These are phyloP conservation scores for Novumbra hubbsi DNA, from an alignment of 2,797 vertebrate species.

Conservation along the genomic window DNA sequence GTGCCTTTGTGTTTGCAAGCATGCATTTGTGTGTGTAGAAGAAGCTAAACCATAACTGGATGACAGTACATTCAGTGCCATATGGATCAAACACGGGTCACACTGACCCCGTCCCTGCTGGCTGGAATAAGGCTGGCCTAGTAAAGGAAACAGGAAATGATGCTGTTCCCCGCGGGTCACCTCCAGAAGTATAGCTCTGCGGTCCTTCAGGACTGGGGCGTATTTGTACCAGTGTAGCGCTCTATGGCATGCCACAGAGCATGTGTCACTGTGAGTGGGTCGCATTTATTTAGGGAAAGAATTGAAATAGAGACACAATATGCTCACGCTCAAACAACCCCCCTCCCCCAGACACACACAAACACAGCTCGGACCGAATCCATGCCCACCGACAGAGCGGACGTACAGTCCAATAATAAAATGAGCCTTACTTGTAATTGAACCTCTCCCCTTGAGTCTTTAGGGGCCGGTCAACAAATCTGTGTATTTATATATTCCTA, in stretches of 20 bases:
- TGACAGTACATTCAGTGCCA: background rate
- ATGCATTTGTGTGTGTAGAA: background rate
- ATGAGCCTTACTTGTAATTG: slow-evolving; percentile 46
- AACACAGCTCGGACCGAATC: slow-evolving; percentile 62
- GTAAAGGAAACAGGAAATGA: slow-evolving; percentile 32
- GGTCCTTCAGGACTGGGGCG: slow-evolving; percentile 9
- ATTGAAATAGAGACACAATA: slow-evolving; percentile 69
- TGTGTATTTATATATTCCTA: slow-evolving; percentile 49
- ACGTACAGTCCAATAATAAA: slow-evolving; percentile 35
- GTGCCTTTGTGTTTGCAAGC: background rate
- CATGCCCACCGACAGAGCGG: slow-evolving; percentile 25
- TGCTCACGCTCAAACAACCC: slow-evolving; percentile 52
- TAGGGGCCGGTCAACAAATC: slow-evolving; percentile 22
- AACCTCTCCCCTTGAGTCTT: slow-evolving; percentile 46
- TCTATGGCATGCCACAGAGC: slow-evolving; percentile 5
- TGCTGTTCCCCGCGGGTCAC: slow-evolving; percentile 15
- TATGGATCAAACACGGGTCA: slow-evolving; percentile 49
- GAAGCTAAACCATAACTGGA: background rate
- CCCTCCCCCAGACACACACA: slow-evolving; percentile 57
- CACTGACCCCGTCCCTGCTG: slow-evolving; percentile 52
- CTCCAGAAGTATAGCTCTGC: slow-evolving; percentile 16
- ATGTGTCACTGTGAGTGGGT: slow-evolving; percentile 57
- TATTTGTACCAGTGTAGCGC: slow-evolving; percentile 36
- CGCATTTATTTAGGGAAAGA: slow-evolving; percentile 70
- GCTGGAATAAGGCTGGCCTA: slow-evolving; percentile 20